Evolutionary conservation across 1,140 invertebrate species (phyloP).

Genomic region (Neelides sp.): DNA sequence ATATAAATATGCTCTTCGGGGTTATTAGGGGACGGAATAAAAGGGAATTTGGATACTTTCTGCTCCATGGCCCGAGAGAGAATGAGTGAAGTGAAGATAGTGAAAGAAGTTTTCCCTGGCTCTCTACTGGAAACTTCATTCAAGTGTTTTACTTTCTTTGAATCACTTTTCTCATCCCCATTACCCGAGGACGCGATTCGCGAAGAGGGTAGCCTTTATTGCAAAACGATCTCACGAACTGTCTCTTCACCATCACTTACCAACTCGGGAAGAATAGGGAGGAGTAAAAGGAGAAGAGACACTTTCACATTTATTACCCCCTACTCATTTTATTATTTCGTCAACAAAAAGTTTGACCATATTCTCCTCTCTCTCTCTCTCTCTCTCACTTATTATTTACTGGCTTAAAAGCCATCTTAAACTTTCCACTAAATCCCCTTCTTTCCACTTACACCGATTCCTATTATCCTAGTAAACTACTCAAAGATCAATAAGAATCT

Average conservation of each 20-base stretch:
- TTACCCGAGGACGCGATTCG: neutral
- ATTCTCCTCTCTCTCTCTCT: neutral
- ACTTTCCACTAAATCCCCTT: neutral
- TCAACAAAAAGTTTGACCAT: neutral
- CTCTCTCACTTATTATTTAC: neutral
- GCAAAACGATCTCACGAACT: neutral
- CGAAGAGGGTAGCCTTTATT: neutral
- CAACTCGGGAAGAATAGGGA: neutral
- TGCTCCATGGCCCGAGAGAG: no score
- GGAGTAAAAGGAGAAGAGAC: conserved; percentile 3
- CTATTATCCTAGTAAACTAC: conserved; percentile 4
- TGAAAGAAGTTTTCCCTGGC: no score
- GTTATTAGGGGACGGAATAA: no score
- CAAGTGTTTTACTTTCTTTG: no score
- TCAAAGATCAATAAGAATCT: conserved; percentile 8
- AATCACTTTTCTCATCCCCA: no score
- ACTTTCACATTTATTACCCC: neutral
- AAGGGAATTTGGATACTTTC: no score
- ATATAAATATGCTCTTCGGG: no score
- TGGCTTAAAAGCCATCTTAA: conserved; percentile 4
- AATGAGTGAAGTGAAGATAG: no score
- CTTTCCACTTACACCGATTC: neutral
- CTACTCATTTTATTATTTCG: neutral
- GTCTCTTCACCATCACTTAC: no score
- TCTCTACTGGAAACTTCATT: no score